Evolutionary conservation across 2,113 vertebrate genomes (phyloP).

Genomic region (Macquaria ambigua): DNA sequence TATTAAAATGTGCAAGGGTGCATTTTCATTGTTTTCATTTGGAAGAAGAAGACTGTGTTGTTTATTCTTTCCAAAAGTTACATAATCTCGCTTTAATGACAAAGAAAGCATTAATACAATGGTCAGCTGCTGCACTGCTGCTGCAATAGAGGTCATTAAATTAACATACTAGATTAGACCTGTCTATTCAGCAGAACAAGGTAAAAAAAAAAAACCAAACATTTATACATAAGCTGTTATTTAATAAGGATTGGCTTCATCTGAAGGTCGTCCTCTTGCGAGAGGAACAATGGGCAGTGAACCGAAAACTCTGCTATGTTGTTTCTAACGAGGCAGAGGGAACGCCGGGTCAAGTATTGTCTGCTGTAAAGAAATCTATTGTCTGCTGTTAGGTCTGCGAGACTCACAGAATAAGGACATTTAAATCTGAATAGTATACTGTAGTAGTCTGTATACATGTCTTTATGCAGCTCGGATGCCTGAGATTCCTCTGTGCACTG

Average conservation of each 20-base stretch:
- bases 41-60: neutral
- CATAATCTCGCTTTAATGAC: neutral
- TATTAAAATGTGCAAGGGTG: neutral
- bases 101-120: neutral
- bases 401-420: slow-evolving; percentile 7
- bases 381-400: slow-evolving; percentile 24
- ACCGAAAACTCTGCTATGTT: slow-evolving; percentile 34
- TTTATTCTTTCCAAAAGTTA: slow-evolving; percentile 8
- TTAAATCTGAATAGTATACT: slow-evolving; percentile 20
- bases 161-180: neutral
- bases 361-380: slow-evolving; percentile 37
- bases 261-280: neutral
- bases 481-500: slow-evolving; percentile 65
- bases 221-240: neutral
- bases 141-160: neutral
- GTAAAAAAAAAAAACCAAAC: neutral
- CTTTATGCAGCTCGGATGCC: slow-evolving; percentile 59
- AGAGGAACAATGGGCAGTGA: slow-evolving; percentile 17
- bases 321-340: slow-evolving; percentile 33
- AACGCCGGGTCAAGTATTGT: slow-evolving; percentile 20
- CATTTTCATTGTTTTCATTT: neutral
- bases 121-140: neutral
- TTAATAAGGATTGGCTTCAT: slow-evolving; percentile 7
- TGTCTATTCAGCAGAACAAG: neutral
- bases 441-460: slow-evolving; percentile 4